These are phyloP conservation scores for Drosophila tsacasi DNA, from an alignment of 1,140 invertebrate species.

Conservation along the genomic window DNA sequence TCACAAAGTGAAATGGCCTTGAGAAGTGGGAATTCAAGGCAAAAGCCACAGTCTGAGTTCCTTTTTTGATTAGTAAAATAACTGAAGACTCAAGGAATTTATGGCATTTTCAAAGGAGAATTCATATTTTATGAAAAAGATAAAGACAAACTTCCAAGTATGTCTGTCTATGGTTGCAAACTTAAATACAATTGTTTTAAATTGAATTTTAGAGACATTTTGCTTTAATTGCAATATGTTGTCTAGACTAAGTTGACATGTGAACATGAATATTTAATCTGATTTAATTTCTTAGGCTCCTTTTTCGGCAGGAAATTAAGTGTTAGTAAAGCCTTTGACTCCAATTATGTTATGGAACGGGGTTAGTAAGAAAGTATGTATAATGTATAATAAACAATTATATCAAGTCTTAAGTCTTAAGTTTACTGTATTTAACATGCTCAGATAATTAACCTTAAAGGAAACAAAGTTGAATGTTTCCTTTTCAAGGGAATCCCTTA, in stretches of 20 bases:
- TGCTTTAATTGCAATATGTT: not conserved
- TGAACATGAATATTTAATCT: not conserved
- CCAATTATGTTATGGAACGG: no score
- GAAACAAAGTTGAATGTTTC: no score
- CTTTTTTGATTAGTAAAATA: not conserved
- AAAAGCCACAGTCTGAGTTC: no score
- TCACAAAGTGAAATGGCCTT: not conserved
- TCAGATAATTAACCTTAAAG: no score
- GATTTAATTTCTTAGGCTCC: not conserved
- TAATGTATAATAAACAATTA: not conserved
- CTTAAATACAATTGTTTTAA: not conserved
- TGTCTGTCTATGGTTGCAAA: not conserved
- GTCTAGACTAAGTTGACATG: not conserved
- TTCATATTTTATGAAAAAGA: not conserved
- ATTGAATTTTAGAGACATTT: not conserved
- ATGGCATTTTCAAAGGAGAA: not conserved
- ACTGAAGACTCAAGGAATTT: not conserved
- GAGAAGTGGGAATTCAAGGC: not conserved
- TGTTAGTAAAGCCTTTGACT: not conserved
- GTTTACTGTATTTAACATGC: no score
- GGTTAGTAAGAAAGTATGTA: not conserved
- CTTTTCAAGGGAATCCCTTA: no score
- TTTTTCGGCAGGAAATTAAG: not conserved
- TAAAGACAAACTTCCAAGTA: not conserved
- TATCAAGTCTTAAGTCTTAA: not conserved